Base-by-base conservation (phyloP, 2,888 invertebrate species). In the Phoenoteleia sp. region DNA sequence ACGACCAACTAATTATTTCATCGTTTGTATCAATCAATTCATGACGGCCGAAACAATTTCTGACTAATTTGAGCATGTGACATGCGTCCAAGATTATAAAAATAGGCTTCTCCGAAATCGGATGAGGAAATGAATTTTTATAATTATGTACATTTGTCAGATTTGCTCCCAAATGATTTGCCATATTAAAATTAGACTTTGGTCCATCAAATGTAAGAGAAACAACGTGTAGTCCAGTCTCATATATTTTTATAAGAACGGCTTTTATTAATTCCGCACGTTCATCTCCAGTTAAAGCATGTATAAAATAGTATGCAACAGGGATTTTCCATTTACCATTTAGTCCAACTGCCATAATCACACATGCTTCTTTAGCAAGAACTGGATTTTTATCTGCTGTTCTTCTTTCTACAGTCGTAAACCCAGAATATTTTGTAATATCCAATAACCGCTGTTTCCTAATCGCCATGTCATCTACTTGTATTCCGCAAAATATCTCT, bases 1-100 rank as follows among this genome's bases (percentile, higher is more conserved):
- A 88, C 9, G 33, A 13, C 84, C 87, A 89, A 36, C 81, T 58
- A 27, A 89, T 87, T 4, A 9, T 11, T 29, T 84, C 29, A 11
- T 27, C n/a, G 27, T 67, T 60, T 81, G 25, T 29, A n/a, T 64
- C 81, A 45, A 80, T 72, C 36, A 60, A 33, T 45, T 39, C 36
- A 13, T 27, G 21, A 6, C 19, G 21, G 1, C n/a, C 75, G 25
- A 77, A 80, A 29, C 66, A 45, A 67, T 83, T 83, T n/a, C 83
- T 49, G 6, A 62, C 33, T 29, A 74, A 47, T 33, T 83, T 79
- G n/a, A 79, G n/a, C 74, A 79, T 74, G 23, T 83, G 83, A 69
- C 83, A 79, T n/a, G 62, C 56, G 17, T 83, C 79, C 23, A 58
- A 52, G 9, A 72, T 23, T 13, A 81, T 42, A 36, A 45, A 45